Base-by-base conservation (phyloP, 1,140 invertebrate species). In the Tetragonula clypearis region DNA sequence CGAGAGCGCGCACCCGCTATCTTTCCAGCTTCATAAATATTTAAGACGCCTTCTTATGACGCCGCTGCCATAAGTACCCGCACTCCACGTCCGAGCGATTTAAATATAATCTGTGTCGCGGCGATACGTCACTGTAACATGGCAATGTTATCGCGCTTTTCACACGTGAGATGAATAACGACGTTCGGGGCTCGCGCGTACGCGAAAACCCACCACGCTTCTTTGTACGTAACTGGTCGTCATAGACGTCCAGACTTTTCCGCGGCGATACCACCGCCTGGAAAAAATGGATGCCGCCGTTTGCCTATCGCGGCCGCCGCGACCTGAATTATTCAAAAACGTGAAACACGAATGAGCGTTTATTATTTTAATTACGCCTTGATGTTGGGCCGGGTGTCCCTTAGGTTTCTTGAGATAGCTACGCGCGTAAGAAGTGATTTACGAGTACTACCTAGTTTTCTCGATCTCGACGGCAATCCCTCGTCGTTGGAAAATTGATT, bases 81-180 rank as follows among this genome's bases (percentile, higher is more conserved):
- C 62, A 71, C 69, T 72, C 56, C 58, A 84, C 72, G 82, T 85
- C 41, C 66, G 21, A 84, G 71, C 69, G 74, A 90, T 90, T 91
- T 91, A 84, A 91, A 93, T 92, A 90, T 93, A 93, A 93, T 91
- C 86, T 86, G 84, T 84, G 89, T 86, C 86, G 84, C 76, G 86
- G 84, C 56, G 87, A 88, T 89, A 82, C 87, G 89, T 91, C 88
- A 85, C 79, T 72, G 62, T 74, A 81, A 82, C 83, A 53, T 80
- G 82, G 84, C 79, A 88, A 90, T 90, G 88, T 93, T 92, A 92
- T 93, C 91, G 81, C 87, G 87, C 90, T 92, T 91, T 92, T 92
- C 90, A 90, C 92, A 89, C 91, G 90, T 91, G 89, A 90, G 86
- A 89, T 86, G 91, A 92, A 92, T 94, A 90, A 89, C 88, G 80